phyloP scores from a whole-genome alignment of 2,888 invertebrate species.

The Drosophila subsilvestris region DNA sequence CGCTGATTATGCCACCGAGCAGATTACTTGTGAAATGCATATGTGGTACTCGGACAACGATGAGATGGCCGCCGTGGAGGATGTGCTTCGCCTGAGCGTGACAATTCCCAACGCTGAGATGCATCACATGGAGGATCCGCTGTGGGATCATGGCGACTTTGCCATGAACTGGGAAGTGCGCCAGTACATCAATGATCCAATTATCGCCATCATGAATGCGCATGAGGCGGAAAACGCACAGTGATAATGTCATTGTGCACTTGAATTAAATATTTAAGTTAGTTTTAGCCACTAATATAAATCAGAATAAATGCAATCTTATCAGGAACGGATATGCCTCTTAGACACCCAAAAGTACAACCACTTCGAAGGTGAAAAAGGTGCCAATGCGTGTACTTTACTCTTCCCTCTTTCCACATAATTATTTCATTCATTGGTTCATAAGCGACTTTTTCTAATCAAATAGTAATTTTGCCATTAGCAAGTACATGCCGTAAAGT shows the following conservation, averaged over 20 bases:
- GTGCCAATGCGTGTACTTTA: slow-evolving; percentile 1
- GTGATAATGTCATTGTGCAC: not conserved
- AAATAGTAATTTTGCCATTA: slow-evolving; percentile 6
- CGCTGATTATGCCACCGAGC: slow-evolving; percentile 59
- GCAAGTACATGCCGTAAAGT: slow-evolving; percentile 15
- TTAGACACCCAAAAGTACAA: slow-evolving; percentile 7
- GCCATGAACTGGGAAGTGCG: slow-evolving; percentile 53
- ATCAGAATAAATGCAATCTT: slow-evolving; percentile 8
- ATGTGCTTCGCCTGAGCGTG: slow-evolving; percentile 58
- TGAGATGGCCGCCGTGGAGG: slow-evolving; percentile 59
- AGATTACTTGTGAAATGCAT: slow-evolving; percentile 57
- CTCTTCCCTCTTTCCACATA: not conserved
- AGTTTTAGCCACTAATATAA: not conserved
- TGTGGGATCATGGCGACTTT: slow-evolving; percentile 68
- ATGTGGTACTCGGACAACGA: slow-evolving; percentile 76
- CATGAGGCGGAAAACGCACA: slow-evolving; percentile 14
- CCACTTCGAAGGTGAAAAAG: slow-evolving; percentile 9
- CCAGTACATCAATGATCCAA: slow-evolving; percentile 62
- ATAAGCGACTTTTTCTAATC: slow-evolving; percentile 11
- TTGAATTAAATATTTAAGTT: not conserved
- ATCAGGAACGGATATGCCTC: slow-evolving; percentile 22
- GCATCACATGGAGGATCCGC: slow-evolving; percentile 64
- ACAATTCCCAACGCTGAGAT: slow-evolving; percentile 59
- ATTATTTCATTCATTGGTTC: slow-evolving; percentile 3
- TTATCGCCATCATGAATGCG: slow-evolving; percentile 55